Conservation (phyloP, 2,797 vertebrate genomes). For the Alauda arvensis region DNA sequence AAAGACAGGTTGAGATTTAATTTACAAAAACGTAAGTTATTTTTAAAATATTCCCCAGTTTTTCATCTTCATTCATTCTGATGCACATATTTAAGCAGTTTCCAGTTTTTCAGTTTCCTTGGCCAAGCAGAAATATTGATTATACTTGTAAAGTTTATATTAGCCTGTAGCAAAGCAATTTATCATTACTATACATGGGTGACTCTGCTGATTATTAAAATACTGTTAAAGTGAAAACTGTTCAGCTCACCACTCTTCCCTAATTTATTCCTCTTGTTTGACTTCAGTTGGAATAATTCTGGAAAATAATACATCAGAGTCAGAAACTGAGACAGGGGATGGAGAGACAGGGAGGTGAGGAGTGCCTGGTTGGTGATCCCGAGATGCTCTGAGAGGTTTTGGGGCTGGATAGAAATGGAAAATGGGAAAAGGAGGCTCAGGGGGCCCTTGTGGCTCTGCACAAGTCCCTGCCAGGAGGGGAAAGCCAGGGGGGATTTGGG, state of each 20-base stretch:
- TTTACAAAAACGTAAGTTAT: background rate
- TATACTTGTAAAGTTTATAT: constrained; percentile 62
- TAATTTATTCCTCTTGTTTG: constrained; percentile 50
- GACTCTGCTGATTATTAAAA: constrained; percentile 69
- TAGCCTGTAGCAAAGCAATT: constrained; percentile 65
- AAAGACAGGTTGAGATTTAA: background rate
- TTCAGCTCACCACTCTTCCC: background rate
- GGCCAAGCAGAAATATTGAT: constrained; percentile 62
- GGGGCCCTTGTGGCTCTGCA: background rate
- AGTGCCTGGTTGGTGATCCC: background rate
- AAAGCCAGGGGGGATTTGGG: rapidly evolving
- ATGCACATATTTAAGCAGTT: constrained; percentile 36
- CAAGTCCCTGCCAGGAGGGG: background rate
- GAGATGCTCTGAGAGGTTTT: background rate
- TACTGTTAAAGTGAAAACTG: constrained; percentile 37
- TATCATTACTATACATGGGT: constrained; percentile 60
- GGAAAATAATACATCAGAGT: background rate
- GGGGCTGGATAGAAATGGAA: background rate
- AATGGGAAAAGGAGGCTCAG: background rate
- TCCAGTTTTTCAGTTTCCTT: constrained; percentile 38
- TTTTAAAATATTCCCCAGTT: background rate
- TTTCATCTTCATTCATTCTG: constrained; percentile 35
- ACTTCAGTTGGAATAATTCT: background rate
- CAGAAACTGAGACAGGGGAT: background rate
- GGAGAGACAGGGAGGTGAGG: background rate